Evolutionary conservation across 2,888 invertebrate genomes (phyloP).

Genomic region (Kuschelorhynchus macadamiae): DNA sequence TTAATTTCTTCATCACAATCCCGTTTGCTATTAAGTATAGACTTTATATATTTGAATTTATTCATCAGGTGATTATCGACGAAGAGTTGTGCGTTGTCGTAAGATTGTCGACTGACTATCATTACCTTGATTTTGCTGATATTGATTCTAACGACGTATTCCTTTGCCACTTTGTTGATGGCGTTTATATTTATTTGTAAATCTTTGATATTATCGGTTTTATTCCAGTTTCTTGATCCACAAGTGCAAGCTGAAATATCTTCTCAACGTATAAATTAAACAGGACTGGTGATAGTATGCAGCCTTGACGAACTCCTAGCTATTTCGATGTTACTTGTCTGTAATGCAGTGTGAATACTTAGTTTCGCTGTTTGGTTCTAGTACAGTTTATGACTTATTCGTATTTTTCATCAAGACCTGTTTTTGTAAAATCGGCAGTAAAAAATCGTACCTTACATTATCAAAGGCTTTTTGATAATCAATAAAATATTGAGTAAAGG

Average conservation of each 20-base stretch:
- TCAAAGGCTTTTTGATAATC: not conserved
- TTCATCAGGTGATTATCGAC: slow-evolving; percentile 1
- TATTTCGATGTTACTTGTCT: not conserved
- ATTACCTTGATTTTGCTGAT: slow-evolving; percentile 7
- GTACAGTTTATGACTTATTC: not conserved
- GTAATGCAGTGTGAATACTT: not conserved
- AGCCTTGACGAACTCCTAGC: not conserved
- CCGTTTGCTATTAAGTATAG: not conserved
- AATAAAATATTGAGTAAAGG: too few species aligned
- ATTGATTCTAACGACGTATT: not conserved
- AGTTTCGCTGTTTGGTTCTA: slow-evolving; percentile 3
- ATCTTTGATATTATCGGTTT: not conserved
- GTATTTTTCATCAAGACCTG: not conserved
- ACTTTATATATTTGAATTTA: too few species aligned
- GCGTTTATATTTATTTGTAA: not conserved
- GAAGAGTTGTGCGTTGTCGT: not conserved
- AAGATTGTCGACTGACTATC: slow-evolving; percentile 4
- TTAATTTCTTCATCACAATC: not conserved
- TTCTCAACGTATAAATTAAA: too few species aligned
- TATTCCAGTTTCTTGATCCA: not conserved
- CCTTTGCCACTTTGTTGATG: not conserved
- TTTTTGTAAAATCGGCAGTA: not conserved
- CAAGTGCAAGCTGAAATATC: not conserved
- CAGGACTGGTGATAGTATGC: not conserved
- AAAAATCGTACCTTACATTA: not conserved